Evolutionary conservation across 1,140 invertebrate genomes (phyloP).

Genomic region (Delia radicum): DNA sequence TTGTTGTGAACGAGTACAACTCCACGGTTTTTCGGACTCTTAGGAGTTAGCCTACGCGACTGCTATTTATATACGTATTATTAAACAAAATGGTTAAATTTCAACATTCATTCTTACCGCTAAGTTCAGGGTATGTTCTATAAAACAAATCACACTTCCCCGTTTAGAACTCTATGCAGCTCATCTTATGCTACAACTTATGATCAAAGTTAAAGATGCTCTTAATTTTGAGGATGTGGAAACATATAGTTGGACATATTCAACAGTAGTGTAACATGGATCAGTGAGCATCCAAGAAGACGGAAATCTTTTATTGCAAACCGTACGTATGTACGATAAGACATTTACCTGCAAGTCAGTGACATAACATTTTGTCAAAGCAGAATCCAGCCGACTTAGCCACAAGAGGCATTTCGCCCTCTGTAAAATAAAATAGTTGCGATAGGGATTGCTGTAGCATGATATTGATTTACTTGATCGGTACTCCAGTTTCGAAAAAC

Average conservation of each 20-base stretch:
- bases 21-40: conserved; percentile 49
- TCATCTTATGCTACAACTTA: conserved; percentile 25
- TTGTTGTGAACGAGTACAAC: conserved; percentile 24
- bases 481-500: not conserved
- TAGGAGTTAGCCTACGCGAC: conserved; percentile 45
- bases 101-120: conserved; percentile 25
- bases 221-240: not conserved
- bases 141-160: conserved; percentile 28
- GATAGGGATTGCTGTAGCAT: not conserved
- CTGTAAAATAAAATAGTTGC: not conserved
- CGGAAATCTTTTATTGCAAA: conserved; percentile 45
- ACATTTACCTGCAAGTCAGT: conserved; percentile 29
- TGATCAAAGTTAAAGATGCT: not conserved
- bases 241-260: conserved; percentile 24
- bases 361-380: conserved; percentile 36
- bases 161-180: conserved; percentile 33
- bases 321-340: conserved; percentile 36
- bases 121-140: conserved; percentile 28
- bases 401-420: conserved; percentile 29
- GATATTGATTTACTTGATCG: conserved; percentile 9
- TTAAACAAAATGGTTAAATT: not conserved
- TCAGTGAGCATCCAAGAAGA: conserved; percentile 8
- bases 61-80: conserved; percentile 43
- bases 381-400: conserved; percentile 38
- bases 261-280: conserved; percentile 29